Evolutionary conservation across 2,888 invertebrate species (phyloP).

Genomic region (Trichacis sp.): DNA sequence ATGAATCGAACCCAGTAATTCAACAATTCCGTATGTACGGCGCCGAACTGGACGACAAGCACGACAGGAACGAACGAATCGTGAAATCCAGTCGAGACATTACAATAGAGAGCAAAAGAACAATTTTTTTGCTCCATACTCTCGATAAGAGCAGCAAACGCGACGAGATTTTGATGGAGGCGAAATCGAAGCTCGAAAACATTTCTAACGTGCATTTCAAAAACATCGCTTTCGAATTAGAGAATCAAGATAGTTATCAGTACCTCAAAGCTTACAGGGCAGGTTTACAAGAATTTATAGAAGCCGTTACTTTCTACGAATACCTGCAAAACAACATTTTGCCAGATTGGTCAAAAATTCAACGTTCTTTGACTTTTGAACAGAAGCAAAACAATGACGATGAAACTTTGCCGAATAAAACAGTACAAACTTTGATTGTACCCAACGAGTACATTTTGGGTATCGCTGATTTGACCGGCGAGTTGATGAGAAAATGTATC

Average conservation of each 20-base stretch:
- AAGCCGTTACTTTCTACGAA: conserved; percentile 84
- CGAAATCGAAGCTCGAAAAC: conserved; percentile 76
- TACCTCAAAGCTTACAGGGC: conserved; percentile 77
- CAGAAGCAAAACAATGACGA: conserved; percentile 22
- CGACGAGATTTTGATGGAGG: conserved; percentile 73
- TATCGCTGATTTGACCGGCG: conserved; percentile 88
- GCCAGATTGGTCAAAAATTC: conserved; percentile 74
- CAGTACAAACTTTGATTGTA: conserved; percentile 61
- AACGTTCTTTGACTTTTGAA: conserved; percentile 71
- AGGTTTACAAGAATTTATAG: conserved; percentile 86
- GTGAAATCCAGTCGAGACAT: conserved; percentile 86
- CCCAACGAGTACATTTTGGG: conserved; percentile 79
- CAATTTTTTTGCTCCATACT: conserved; percentile 88
- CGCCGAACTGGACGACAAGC: conserved; percentile 78
- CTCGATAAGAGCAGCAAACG: conserved; percentile 74
- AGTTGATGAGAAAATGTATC: conserved; percentile 90
- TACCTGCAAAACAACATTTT: conserved; percentile 75
- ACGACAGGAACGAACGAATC: conserved; percentile 86
- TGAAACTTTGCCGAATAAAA: conserved; percentile 31
- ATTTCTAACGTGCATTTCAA: conserved; percentile 75
- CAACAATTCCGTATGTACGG: conserved; percentile 77
- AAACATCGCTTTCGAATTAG: conserved; percentile 80
- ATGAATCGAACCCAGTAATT: conserved; percentile 72
- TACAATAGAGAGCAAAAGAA: conserved; percentile 90
- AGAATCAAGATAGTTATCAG: conserved; percentile 78